Conservation (phyloP, 2,888 invertebrate species). For the Erebia palarica region DNA sequence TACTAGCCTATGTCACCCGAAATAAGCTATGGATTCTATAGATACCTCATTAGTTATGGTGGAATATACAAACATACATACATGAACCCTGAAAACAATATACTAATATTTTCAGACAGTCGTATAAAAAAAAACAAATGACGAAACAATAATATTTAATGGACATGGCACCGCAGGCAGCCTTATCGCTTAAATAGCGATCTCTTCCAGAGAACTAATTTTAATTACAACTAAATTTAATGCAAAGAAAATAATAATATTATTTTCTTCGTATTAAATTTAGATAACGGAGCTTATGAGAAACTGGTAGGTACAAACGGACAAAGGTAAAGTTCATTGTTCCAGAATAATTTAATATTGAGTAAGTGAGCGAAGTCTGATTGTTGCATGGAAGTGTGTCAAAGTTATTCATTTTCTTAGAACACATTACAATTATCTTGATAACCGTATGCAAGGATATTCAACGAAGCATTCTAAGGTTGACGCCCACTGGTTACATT, state of each 20-base stretch:
- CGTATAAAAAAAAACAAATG: no score
- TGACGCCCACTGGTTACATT: not conserved
- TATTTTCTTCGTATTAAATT: not conserved
- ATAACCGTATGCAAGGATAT: conserved; percentile 26
- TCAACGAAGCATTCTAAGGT: conserved; percentile 31
- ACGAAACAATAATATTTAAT: no score
- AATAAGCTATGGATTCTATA: no score
- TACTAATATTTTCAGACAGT: no score
- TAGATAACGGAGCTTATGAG: not conserved
- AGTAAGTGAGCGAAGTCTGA: conserved; percentile 7
- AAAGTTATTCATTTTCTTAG: conserved; percentile 28
- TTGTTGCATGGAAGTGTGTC: conserved; percentile 18
- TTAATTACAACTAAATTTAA: no score
- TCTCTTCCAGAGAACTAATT: no score
- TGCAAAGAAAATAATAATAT: not conserved
- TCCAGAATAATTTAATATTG: conserved; percentile 23
- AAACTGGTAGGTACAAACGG: not conserved
- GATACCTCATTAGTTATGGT: no score
- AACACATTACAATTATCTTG: conserved; percentile 30
- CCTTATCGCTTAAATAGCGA: no score
- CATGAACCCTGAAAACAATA: no score
- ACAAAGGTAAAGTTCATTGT: conserved; percentile 10
- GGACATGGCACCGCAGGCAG: no score
- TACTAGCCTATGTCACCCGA: no score
- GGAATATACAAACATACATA: no score